Conservation (phyloP, 2,113 vertebrate genomes). For the Phyllostomus discolor region DNA sequence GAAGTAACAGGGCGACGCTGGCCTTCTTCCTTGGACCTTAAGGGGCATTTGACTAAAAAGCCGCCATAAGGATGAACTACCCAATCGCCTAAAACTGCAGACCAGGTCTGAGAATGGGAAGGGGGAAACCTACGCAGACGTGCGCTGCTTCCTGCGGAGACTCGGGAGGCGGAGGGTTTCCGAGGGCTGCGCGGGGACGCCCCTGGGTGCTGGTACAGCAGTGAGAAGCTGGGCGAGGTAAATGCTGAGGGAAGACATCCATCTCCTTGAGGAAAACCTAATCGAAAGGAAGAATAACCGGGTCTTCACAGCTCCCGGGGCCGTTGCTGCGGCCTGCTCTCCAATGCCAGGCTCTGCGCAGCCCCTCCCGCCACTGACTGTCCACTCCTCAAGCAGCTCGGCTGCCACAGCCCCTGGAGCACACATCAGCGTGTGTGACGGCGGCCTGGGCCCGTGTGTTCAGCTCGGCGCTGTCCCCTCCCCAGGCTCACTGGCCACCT, state of each 20-base stretch:
- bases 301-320: not conserved
- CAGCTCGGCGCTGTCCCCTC: not conserved
- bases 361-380: too few relatives aligned
- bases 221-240: not conserved
- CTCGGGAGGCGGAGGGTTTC: not conserved
- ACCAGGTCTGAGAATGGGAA: not conserved
- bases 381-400: not conserved
- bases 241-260: not conserved
- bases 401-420: not conserved
- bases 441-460: not conserved
- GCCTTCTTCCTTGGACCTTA: not conserved
- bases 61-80: not conserved
- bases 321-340: not conserved
- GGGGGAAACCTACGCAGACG: not conserved
- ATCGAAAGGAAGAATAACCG: not conserved
- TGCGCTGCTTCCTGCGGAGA: not conserved
- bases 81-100: not conserved
- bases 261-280: not conserved
- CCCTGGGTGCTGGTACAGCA: not conserved
- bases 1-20: not conserved
- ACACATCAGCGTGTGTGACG: rapidly evolving
- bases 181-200: not conserved
- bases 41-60: not conserved
- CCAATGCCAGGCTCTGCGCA: not conserved
- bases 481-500: not conserved